phyloP scores from a whole-genome alignment of 2,888 invertebrate species.

The Teleiodes luculella region DNA sequence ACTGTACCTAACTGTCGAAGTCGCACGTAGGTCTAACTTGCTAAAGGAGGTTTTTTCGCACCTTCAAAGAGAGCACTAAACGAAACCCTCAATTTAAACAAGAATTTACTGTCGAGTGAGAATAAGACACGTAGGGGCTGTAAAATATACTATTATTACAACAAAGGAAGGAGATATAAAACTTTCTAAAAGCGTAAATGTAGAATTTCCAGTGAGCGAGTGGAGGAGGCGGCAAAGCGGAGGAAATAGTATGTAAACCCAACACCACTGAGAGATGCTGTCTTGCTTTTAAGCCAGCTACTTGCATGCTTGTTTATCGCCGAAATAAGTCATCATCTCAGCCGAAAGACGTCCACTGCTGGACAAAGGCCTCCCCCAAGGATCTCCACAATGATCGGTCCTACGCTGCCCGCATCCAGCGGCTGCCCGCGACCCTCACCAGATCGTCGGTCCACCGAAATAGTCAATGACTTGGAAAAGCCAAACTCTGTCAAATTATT shows the following conservation, averaged over 20 bases:
- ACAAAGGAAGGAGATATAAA: conserved; percentile 17
- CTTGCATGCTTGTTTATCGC: conserved; percentile 18
- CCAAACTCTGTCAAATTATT: too few relatives aligned
- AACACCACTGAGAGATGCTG: conserved; percentile 27
- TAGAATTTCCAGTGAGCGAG: conserved; percentile 35
- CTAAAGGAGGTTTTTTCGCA: background rate
- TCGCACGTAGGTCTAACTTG: background rate
- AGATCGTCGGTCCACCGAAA: too few relatives aligned
- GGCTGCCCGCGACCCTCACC: too few relatives aligned
- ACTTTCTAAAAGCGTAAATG: conserved; percentile 33
- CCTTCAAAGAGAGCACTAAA: conserved; percentile 9
- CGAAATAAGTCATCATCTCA: too few relatives aligned
- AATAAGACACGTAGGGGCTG: conserved; percentile 22
- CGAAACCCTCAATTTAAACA: conserved; percentile 11
- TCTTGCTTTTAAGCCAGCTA: conserved; percentile 24
- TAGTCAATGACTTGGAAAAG: too few relatives aligned
- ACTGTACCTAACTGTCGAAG: background rate
- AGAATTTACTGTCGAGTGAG: conserved; percentile 10
- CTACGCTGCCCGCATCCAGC: too few relatives aligned
- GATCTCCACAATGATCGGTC: too few relatives aligned
- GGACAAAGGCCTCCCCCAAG: too few relatives aligned
- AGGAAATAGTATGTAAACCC: conserved; percentile 66
- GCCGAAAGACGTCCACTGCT: too few relatives aligned
- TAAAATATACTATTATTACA: conserved; percentile 20
- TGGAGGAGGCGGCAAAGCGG: conserved; percentile 39